These are phyloP conservation scores for Propithecus perrieri DNA, from an alignment of 2,797 vertebrate species.

Conservation along the genomic window DNA sequence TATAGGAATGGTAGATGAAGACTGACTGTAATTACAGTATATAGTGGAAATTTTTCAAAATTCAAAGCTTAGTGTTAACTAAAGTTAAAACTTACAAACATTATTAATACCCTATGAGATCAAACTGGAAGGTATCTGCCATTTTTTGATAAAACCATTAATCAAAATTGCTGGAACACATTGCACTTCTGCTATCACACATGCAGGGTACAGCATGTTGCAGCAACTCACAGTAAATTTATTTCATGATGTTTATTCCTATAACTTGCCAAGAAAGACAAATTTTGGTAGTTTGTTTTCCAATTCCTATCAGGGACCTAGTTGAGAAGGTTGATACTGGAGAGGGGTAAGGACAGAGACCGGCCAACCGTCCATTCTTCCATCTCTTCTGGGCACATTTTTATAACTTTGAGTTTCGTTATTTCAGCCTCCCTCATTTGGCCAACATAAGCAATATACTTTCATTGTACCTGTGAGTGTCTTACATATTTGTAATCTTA, in stretches of 20 bases:
- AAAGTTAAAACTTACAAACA: background rate
- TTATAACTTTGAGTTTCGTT: background rate
- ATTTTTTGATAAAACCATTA: background rate
- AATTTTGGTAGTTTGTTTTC: background rate
- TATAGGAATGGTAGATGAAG: background rate
- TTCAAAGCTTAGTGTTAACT: background rate
- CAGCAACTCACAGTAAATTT: background rate
- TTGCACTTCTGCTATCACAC: background rate
- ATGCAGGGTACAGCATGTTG: background rate
- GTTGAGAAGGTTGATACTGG: background rate
- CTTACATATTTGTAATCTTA: background rate
- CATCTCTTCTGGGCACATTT: background rate
- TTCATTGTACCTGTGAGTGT: background rate
- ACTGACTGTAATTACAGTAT: too few relatives aligned
- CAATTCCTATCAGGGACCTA: background rate
- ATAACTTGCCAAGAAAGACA: background rate
- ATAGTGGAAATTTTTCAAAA: background rate
- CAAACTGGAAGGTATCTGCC: background rate
- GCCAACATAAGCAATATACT: background rate
- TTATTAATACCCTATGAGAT: background rate
- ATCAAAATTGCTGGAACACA: background rate
- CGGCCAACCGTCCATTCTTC: background rate
- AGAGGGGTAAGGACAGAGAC: background rate
- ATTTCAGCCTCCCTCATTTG: background rate
- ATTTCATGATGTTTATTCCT: conserved; percentile 42